A percentile compares a stretch with the other conserved stretches of the same genome.
Conservation (phyloP, 2,888 invertebrate genomes). For the Pharmacophagus antenor region DNA sequence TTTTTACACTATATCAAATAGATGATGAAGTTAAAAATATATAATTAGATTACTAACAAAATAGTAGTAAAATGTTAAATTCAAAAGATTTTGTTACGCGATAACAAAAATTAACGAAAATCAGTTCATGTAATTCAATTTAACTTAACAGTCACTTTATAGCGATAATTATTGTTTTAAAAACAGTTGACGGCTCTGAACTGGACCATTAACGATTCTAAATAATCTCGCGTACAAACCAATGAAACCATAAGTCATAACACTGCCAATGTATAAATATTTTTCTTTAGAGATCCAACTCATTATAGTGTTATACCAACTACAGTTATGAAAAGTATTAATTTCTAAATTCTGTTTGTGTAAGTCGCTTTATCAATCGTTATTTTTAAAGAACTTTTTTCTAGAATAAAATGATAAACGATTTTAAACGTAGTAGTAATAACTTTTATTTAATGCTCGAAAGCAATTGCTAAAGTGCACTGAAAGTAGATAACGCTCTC, state of each 20-base stretch:
- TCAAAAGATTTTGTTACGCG: not conserved
- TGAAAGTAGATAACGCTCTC: slow-evolving; percentile 56
- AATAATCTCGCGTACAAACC: slow-evolving; percentile 39
- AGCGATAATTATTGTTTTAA: slow-evolving; percentile 45
- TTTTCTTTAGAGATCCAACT: slow-evolving; percentile 47
- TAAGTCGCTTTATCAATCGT: too few relatives aligned
- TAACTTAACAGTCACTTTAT: slow-evolving; percentile 22
- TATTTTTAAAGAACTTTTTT: too few relatives aligned
- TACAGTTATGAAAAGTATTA: not conserved
- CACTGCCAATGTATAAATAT: slow-evolving; percentile 53
- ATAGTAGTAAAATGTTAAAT: too few relatives aligned
- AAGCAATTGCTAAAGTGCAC: slow-evolving; percentile 18
- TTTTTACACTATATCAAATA: too few relatives aligned
- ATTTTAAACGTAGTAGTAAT: too few relatives aligned
- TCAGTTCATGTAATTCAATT: not conserved
- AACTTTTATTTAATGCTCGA: too few relatives aligned
- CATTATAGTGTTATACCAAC: not conserved
- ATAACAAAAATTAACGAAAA: not conserved
- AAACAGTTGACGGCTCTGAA: slow-evolving; percentile 47
- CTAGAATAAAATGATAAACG: too few relatives aligned
- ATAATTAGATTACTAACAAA: too few relatives aligned
- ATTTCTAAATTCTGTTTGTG: too few relatives aligned
- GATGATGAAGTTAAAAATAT: too few relatives aligned
- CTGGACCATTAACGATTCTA: slow-evolving; percentile 28
- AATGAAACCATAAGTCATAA: slow-evolving; percentile 58